Evolutionary conservation across 2,113 vertebrate species (phyloP).

Genomic region (Anas platyrhynchos): DNA sequence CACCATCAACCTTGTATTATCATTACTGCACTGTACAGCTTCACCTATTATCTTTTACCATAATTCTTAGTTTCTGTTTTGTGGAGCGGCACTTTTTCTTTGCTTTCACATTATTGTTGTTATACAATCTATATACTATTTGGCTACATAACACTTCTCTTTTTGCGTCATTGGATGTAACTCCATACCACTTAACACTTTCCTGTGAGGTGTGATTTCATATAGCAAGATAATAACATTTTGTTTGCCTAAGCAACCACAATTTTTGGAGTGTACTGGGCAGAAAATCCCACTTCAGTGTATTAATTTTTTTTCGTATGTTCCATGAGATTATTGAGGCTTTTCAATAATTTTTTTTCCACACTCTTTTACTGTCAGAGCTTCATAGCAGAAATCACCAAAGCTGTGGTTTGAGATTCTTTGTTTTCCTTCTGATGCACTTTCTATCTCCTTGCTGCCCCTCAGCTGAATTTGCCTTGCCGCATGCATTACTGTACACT

Average conservation of each 20-base stretch:
- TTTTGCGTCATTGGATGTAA: not conserved
- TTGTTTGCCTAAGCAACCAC: not conserved
- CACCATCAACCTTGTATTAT: not conserved
- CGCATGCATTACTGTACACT: not conserved
- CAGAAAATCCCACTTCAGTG: not conserved
- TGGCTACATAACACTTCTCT: accelerated
- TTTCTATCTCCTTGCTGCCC: not conserved
- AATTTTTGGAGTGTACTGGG: not conserved
- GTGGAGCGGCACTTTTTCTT: not conserved
- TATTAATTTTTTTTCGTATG: not conserved
- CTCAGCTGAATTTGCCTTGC: not conserved
- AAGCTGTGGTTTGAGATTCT: not conserved
- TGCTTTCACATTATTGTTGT: not conserved
- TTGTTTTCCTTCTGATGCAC: not conserved
- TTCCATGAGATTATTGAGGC: not conserved
- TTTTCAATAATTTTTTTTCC: not conserved
- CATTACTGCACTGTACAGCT: not conserved
- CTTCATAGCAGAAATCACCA: not conserved
- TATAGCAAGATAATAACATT: not conserved
- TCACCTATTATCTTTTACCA: not conserved
- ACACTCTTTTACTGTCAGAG: not conserved
- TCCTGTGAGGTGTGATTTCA: not conserved
- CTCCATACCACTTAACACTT: not conserved
- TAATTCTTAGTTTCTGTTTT: not conserved
- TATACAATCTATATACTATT: not conserved